These are phyloP conservation scores for Mesorhabditis belari DNA, from an alignment of 2,888 invertebrate species.

Conservation along the genomic window DNA sequence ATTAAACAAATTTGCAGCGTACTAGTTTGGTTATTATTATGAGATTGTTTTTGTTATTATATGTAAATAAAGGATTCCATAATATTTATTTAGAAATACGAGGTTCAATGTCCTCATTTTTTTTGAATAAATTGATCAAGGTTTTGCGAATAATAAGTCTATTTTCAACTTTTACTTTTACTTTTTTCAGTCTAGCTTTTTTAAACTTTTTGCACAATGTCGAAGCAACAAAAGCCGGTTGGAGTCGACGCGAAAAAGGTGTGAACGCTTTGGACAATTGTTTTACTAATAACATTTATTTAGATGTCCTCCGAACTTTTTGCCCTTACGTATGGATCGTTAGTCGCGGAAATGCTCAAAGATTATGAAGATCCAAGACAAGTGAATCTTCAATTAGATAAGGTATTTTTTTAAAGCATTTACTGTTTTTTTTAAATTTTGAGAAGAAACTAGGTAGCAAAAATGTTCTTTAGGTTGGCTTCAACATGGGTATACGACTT, in stretches of 20 bases:
- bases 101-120: too few species aligned
- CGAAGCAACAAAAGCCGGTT: slow-evolving; percentile 20
- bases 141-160: too few species aligned
- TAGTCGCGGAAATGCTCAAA: slow-evolving; percentile 91
- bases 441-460: not conserved
- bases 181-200: too few species aligned
- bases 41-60: too few species aligned
- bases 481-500: slow-evolving; percentile 92
- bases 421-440: not conserved
- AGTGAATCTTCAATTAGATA: slow-evolving; percentile 88
- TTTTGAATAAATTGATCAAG: too few species aligned
- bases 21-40: too few species aligned
- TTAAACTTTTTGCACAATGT: slow-evolving; percentile 15
- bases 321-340: slow-evolving; percentile 91
- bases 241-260: slow-evolving; percentile 29
- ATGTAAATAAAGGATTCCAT: too few species aligned
- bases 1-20: too few species aligned
- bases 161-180: too few species aligned
- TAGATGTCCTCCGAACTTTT: slow-evolving; percentile 68
- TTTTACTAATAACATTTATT: slow-evolving; percentile 1
- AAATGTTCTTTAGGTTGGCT: slow-evolving; percentile 64
- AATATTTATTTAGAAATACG: too few species aligned
- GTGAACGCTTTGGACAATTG: not conserved
- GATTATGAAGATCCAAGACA: slow-evolving; percentile 94
- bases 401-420: slow-evolving; percentile 17